Evolutionary conservation across 37 sponge, comb jelly and placozoan species (phyloP), one percentile per base, ranked within the genome.

Genomic region (Crambe crambe): DNA sequence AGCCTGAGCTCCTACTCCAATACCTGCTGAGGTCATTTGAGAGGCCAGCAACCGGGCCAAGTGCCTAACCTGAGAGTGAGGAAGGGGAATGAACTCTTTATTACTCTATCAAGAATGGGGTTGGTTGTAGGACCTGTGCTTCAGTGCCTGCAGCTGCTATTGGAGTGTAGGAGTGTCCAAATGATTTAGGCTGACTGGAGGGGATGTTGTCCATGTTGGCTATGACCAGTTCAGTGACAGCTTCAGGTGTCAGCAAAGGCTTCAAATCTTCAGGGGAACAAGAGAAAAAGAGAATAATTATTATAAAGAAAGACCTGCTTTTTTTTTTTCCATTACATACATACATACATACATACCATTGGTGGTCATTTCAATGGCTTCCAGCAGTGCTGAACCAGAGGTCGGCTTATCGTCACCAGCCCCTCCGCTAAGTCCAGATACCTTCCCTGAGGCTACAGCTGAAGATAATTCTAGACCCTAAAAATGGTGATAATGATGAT

Each of bases 31-130:
- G 18, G 94, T 84, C 87, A 95, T 91, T 77, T 98, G 99, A 66
- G 92, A 85, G 36, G 99, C 96, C 70, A 98, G 72, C 74, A 98
- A 62, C 17, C 88, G 74, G 26, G 99, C 94, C 47, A 97, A 58
- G 37, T 91, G 92, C 15, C 74, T 86, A 63, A 93, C 89, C 87
- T 97, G 72, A 65, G 23, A 17, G 66, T n/a, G 51, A 47, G 51
- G 51, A 47, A 47, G 12, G 51, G 51, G n/a, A n/a, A n/a, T n/a
- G n/a, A n/a, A n/a, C n/a, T n/a, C n/a, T n/a, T n/a, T n/a, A n/a
- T n/a, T n/a, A n/a, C n/a, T n/a, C n/a, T n/a, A n/a, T n/a, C n/a
- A n/a, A n/a, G n/a, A 29, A 8, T 27, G 29, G 15, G 15, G 30
- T 27, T 23, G 4, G 25, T 61, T 23, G 4, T 23, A 29, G n/a